Evolutionary conservation across 2,888 invertebrate species (phyloP).

Genomic region (Mesochorus sp.): DNA sequence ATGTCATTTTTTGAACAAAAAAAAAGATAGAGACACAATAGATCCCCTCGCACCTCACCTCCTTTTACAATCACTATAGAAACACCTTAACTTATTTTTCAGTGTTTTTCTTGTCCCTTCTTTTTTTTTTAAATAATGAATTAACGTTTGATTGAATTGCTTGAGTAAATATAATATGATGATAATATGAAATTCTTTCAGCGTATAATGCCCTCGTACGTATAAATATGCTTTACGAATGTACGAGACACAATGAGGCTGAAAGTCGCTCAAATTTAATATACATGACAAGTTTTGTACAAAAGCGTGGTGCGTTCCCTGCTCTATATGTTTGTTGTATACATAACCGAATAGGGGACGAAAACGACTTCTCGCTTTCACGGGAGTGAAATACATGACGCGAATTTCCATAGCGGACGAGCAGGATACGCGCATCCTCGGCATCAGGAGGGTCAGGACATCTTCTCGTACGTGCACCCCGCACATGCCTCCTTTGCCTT

Average conservation of each 20-base stretch:
- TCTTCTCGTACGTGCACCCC: neutral
- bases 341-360: neutral
- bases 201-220: neutral
- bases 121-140: neutral
- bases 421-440: constrained; percentile 48
- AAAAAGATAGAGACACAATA: too few relatives aligned
- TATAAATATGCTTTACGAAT: constrained; percentile 30
- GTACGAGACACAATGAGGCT: constrained; percentile 15
- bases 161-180: neutral
- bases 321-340: constrained; percentile 45
- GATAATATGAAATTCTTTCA: neutral
- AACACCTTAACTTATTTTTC: too few relatives aligned
- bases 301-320: constrained; percentile 44
- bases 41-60: too few relatives aligned
- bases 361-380: constrained; percentile 48
- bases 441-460: constrained; percentile 46
- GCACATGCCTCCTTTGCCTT: neutral
- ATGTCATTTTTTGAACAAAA: too few relatives aligned
- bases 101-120: too few relatives aligned
- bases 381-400: constrained; percentile 30
- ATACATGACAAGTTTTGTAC: constrained; percentile 29
- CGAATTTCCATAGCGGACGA: constrained; percentile 59
- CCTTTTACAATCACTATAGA: too few relatives aligned
- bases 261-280: constrained; percentile 48
- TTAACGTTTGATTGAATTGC: neutral